Evolutionary conservation across 2,113 vertebrate genomes (phyloP).

Genomic region (Corvus hawaiiensis): DNA sequence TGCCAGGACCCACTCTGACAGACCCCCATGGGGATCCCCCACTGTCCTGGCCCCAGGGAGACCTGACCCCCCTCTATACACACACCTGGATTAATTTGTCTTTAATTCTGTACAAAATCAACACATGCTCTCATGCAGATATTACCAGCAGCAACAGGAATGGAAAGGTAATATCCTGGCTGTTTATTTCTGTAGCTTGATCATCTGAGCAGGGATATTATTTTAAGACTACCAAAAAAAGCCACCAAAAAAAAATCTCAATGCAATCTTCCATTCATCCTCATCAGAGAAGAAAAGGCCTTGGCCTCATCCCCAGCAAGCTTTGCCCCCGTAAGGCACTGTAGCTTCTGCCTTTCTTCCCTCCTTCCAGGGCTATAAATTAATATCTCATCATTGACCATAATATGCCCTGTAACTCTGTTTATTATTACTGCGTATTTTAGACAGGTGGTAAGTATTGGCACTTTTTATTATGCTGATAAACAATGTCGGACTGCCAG

Average conservation of each 20-base stretch:
- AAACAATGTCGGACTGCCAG: constrained; percentile 58
- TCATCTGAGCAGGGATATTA: constrained; percentile 26
- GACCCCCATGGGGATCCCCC: fast-evolving
- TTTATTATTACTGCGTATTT: constrained; percentile 73
- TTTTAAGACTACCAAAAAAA: background rate
- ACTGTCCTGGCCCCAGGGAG: fast-evolving
- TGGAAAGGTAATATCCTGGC: background rate
- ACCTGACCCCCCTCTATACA: fast-evolving
- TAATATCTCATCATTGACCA: constrained; percentile 62
- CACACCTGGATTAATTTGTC: background rate
- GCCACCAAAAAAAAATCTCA: background rate
- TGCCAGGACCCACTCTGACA: background rate
- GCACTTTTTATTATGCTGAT: constrained; percentile 75
- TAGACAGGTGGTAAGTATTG: constrained; percentile 68
- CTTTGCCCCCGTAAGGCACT: background rate
- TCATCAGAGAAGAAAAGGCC: constrained; percentile 32
- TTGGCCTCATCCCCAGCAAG: background rate
- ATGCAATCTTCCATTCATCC: constrained; percentile 20
- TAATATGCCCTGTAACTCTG: constrained; percentile 52
- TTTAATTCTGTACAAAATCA: background rate
- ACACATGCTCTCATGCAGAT: fast-evolving
- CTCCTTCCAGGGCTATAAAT: constrained; percentile 46
- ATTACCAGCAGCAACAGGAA: background rate
- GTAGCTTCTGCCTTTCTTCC: background rate
- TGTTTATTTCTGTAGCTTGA: constrained; percentile 38